Percentiles rank a stretch among this genome's conserved stretches.
Evolutionary conservation across 2,113 vertebrate species (phyloP).

Genomic region (Ailurus styani): DNA sequence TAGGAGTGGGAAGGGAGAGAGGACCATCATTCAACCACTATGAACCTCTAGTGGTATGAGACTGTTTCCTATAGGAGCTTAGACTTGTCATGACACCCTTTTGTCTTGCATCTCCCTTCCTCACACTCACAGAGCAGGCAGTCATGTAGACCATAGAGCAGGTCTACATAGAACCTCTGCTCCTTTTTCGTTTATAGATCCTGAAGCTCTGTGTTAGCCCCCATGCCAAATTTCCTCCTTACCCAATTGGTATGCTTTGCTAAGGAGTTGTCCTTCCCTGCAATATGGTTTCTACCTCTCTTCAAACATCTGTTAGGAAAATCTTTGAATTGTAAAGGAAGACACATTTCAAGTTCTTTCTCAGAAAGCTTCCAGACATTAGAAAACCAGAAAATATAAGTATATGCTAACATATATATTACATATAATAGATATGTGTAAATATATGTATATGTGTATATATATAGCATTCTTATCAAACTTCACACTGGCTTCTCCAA

Average conservation of each 20-base stretch:
- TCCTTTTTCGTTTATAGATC: background rate
- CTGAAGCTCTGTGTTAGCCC: background rate
- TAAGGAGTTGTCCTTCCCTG: background rate
- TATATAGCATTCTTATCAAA: background rate
- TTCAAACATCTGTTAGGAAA: background rate
- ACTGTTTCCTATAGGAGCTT: background rate
- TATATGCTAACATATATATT: background rate
- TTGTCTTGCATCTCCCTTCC: background rate
- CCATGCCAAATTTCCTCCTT: background rate
- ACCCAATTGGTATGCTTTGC: background rate
- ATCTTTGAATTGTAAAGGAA: background rate
- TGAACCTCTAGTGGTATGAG: accelerated
- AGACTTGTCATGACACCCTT: background rate
- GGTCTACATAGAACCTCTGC: background rate
- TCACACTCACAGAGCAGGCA: background rate
- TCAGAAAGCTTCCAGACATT: background rate
- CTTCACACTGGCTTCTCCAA: background rate
- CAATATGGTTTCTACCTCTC: background rate
- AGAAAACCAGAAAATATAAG: background rate
- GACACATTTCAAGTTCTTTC: background rate
- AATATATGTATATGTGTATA: background rate
- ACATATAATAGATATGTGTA: too few relatives aligned
- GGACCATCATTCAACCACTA: too few relatives aligned
- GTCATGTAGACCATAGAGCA: background rate
- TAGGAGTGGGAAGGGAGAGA: background rate